Evolutionary conservation across 2,888 invertebrate species (phyloP), one percentile per base, ranked within the genome.

Genomic region (Dichetophora obliterata): DNA sequence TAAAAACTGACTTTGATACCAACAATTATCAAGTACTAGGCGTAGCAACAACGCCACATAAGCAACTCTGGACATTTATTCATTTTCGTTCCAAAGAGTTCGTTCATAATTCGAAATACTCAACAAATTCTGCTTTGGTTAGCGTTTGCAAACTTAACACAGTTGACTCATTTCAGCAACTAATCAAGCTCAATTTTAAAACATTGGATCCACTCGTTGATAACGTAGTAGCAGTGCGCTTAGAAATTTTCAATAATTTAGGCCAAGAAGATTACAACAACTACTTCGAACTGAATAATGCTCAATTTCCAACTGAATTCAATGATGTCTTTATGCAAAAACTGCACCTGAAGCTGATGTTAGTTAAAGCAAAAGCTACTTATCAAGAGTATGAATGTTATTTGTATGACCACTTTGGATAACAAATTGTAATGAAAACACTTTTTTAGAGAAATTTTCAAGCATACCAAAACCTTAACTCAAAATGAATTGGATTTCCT

Each of bases 11-110:
- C 5, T 79, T 83, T 0, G 84, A 86, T 70, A 31, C 79, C 0
- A 72, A 79, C 2, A 83, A 85, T 70, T 84, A 83, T 31, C 84
- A 84, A 74, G 79, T 87, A 0, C 43, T 87, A 8, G 89, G 87
- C 0, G 8, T 88, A 11, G 79, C 79, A 24, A 63, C 80, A 19
- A 84, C 86, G 1, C 78, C 75, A 3, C 85, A 87, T 24, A 83
- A 80, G 63, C 83, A 83, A 61, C 77, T 85, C 0, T 80, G 87
- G 78, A 83, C 85, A 1, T 82, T 87, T 16, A 27, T 86, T 0
- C 79, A 83, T 43, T 82, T 75, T 14, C 87, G 86, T 43, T 85
- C 80, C 59, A 84, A 83, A 65, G 84, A 86, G 3, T 85, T 82
- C 70, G 61, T 76, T 0, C 80, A 82, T 48, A 81, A 80, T 27